Evolutionary conservation across 2,888 invertebrate genomes (phyloP).

Genomic region (Kryphioiulus occultus): DNA sequence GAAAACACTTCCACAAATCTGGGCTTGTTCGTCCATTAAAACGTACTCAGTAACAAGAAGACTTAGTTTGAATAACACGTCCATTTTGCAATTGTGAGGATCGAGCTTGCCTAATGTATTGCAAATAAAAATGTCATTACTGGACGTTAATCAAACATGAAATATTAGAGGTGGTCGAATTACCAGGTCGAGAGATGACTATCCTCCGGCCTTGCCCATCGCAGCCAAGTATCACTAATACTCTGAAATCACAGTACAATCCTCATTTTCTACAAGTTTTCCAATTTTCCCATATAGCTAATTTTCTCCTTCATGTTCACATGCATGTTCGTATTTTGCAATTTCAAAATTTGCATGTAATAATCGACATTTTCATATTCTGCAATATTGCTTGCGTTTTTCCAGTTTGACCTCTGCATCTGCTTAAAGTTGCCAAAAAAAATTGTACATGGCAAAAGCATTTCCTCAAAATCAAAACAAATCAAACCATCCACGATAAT

Average conservation of each 20-base stretch:
- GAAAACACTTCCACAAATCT: constrained; percentile 62
- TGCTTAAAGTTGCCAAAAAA: too few relatives aligned
- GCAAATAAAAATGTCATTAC: neutral
- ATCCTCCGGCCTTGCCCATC: constrained; percentile 70
- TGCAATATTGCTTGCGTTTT: too few relatives aligned
- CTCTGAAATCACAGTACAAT: neutral
- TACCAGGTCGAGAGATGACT: constrained; percentile 56
- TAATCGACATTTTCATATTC: too few relatives aligned
- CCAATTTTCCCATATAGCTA: neutral
- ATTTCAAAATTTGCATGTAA: too few relatives aligned
- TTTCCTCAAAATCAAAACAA: too few relatives aligned
- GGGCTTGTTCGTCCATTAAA: constrained; percentile 51
- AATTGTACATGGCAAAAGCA: too few relatives aligned
- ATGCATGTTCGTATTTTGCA: too few relatives aligned
- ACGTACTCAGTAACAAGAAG: constrained; percentile 1
- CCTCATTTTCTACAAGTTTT: too few relatives aligned
- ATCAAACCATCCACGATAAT: too few relatives aligned
- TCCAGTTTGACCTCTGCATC: too few relatives aligned
- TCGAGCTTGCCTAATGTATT: constrained; percentile 27
- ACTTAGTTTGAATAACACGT: neutral
- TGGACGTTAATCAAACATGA: neutral
- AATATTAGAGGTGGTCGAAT: neutral
- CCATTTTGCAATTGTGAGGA: neutral
- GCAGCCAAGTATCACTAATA: constrained; percentile 63
- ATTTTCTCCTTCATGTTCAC: too few relatives aligned